Conservation (phyloP, 2,888 invertebrate species). For the Palloptera scutellata region DNA sequence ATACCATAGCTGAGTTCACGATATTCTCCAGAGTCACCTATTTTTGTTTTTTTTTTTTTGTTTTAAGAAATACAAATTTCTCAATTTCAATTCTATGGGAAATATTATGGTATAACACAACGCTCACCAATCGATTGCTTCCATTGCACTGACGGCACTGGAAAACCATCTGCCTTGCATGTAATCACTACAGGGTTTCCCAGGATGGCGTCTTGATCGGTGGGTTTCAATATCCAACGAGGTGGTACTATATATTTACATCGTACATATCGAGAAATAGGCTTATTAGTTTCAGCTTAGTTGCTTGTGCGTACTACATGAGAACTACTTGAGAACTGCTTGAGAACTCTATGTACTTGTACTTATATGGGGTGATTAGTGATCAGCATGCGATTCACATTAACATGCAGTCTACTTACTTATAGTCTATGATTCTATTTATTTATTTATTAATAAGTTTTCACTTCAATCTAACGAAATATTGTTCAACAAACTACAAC, state of each 20-base stretch:
- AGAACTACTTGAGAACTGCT: neutral
- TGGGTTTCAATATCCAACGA: conserved; percentile 77
- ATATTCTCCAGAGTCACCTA: conserved; percentile 66
- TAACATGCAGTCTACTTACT: too few relatives aligned
- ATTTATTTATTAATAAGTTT: too few relatives aligned
- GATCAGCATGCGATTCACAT: too few relatives aligned
- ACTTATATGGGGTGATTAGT: too few relatives aligned
- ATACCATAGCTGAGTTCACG: conserved; percentile 66
- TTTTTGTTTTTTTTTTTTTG: neutral
- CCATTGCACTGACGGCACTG: conserved; percentile 70
- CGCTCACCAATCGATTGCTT: conserved; percentile 67
- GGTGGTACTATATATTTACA: conserved; percentile 74
- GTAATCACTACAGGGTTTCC: conserved; percentile 74
- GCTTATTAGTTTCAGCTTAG: neutral
- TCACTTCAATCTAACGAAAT: too few relatives aligned
- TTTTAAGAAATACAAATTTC: neutral
- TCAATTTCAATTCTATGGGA: neutral
- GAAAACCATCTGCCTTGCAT: conserved; percentile 81
- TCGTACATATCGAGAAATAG: conserved; percentile 1
- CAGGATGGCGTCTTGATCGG: conserved; percentile 75
- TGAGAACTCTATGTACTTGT: neutral
- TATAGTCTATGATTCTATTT: too few relatives aligned
- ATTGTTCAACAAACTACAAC: too few relatives aligned
- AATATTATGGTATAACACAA: conserved; percentile 29
- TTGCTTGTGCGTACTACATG: neutral